A percentile compares a stretch with the other conserved stretches of the same genome.
These are phyloP conservation scores for Ctenopoma multispine DNA, from an alignment of 2,797 vertebrate species.

Conservation along the genomic window DNA sequence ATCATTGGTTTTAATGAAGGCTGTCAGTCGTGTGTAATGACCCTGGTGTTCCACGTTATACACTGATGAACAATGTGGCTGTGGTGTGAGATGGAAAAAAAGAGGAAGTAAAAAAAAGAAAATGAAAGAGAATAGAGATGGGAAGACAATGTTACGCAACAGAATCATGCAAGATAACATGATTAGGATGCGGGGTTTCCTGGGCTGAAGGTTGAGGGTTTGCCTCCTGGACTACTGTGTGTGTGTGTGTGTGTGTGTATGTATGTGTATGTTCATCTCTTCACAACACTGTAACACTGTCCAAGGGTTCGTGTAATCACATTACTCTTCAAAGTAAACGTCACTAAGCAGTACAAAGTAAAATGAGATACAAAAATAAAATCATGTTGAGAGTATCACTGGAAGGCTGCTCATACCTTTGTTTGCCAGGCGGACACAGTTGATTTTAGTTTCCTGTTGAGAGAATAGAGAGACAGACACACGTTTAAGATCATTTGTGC, in stretches of 20 bases:
- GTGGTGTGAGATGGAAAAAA: constrained; percentile 28
- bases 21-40: constrained; percentile 51
- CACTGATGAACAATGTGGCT: constrained; percentile 51
- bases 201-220: constrained; percentile 23
- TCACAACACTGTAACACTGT: background rate
- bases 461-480: constrained; percentile 42
- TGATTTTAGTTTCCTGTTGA: constrained; percentile 97
- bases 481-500: background rate
- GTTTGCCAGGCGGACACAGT: constrained; percentile 95
- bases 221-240: constrained; percentile 20
- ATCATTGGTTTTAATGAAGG: constrained; percentile 63
- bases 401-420: constrained; percentile 91
- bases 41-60: constrained; percentile 49
- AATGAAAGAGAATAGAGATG: constrained; percentile 4
- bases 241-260: constrained; percentile 12
- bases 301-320: background rate
- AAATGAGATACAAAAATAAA: background rate
- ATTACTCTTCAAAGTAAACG: background rate
- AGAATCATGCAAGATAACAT: constrained; percentile 64
- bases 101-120: constrained; percentile 7
- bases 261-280: constrained; percentile 20
- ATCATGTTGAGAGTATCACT: constrained; percentile 15
- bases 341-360: background rate
- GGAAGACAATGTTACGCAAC: constrained; percentile 14
- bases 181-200: constrained; percentile 36